Evolutionary conservation across 2,888 invertebrate genomes (phyloP), one percentile per base, ranked within the genome.

Genomic region (Epiblema foenella): DNA sequence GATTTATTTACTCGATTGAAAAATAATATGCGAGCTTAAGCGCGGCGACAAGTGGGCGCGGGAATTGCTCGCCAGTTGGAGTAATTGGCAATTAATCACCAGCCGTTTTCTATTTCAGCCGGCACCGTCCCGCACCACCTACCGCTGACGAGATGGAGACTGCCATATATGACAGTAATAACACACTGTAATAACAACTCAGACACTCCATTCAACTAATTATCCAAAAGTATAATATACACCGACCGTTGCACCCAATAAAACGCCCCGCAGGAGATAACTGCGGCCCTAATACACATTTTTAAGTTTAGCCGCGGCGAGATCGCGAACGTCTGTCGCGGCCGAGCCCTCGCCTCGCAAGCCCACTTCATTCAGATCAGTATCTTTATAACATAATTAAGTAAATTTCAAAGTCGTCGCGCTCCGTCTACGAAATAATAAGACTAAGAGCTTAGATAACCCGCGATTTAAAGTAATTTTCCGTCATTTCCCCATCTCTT

Each of bases 81-180:
- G 90, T 93, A 92, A 93, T 93, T 93, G 93, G 82, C 92, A 93
- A 93, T 93, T 92, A 93, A 92, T 93, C 91, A 91, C 85, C 86
- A 84, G 85, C 81, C 89, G 91, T 91, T 93, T 92, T 92, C 92
- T 92, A 92, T 93, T 93, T 91, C 89, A 91, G 84, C 83, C 79
- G 82, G 75, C 72, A 56, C 29, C 64, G 64, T 20, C 75, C 69
- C 73, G 74, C 59, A 62, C 75, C 75, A 72, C 78, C 74, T 74
- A 73, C 69, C 77, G 81, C 80, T 89, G 89, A 88, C 88, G 83
- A 88, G 86, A 86, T 86, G 83, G 83, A 84, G 85, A 83, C 83
- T 86, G 82, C 75, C 79, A 78, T 80, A 79, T 82, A 81, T 83
- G 81, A 77, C 80, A 62, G 67, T 70, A 69, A 76, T 73, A 73